Percentiles rank a stretch among this genome's conserved stretches.
Conservation (phyloP, 2,113 vertebrate genomes). For the Otus sunia region DNA sequence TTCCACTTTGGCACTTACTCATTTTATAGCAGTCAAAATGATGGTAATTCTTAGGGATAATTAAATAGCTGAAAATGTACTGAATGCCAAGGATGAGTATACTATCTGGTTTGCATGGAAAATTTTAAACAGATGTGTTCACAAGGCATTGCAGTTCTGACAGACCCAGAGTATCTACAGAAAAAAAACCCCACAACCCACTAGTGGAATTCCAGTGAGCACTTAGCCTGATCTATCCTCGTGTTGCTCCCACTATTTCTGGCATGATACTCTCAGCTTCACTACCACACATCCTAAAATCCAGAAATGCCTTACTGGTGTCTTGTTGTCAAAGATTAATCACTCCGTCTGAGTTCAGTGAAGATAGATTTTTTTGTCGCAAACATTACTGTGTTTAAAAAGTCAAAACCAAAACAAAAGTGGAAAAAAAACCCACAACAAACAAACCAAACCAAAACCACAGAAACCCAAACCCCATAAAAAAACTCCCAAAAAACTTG, state of each 20-base stretch:
- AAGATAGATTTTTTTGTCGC: neutral
- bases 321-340: neutral
- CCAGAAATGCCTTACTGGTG: neutral
- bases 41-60: neutral
- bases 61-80: neutral
- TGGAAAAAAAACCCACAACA: neutral
- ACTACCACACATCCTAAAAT: neutral
- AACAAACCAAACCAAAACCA: neutral
- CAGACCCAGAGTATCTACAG: neutral
- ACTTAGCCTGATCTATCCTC: neutral
- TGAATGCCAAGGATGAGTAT: neutral
- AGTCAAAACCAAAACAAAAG: neutral
- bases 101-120: neutral
- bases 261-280: neutral
- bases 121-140: neutral
- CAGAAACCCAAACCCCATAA: neutral
- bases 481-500: neutral
- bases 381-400: neutral
- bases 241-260: neutral
- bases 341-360: neutral
- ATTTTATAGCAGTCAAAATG: neutral
- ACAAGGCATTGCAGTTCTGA: neutral
- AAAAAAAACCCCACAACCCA: fast-evolving
- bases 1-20: neutral
- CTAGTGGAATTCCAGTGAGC: neutral